Conservation (phyloP, 1,140 invertebrate genomes). For the Geopemphigus sp. region DNA sequence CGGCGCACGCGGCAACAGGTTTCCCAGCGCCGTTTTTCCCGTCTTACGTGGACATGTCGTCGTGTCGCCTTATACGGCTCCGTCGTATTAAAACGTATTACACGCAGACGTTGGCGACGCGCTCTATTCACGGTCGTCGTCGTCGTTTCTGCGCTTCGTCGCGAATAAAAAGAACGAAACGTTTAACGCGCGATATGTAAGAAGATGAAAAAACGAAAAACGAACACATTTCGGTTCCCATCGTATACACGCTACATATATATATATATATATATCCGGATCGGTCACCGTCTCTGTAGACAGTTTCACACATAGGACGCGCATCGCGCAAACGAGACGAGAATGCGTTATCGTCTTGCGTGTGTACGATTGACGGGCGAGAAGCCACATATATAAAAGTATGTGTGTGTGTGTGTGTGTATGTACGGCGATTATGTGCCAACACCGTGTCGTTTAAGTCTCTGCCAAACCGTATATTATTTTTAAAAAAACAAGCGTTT, state of each 20-base stretch:
- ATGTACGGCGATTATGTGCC: slow-evolving; percentile 9
- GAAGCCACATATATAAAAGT: neutral
- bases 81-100: neutral
- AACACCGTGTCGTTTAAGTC: slow-evolving; percentile 43
- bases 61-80: slow-evolving; percentile 4
- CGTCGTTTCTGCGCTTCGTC: no score
- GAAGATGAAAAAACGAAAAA: no score
- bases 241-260: neutral
- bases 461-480: slow-evolving; percentile 35
- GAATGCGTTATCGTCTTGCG: slow-evolving; percentile 16
- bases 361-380: slow-evolving; percentile 39
- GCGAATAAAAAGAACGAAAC: slow-evolving; percentile 6
- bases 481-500: neutral
- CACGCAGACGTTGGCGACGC: no score
- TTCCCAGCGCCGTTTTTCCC: slow-evolving; percentile 11
- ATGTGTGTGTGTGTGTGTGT: neutral
- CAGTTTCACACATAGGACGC: slow-evolving; percentile 35
- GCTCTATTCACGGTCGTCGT: no score
- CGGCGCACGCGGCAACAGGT: slow-evolving; percentile 17
- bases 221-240: slow-evolving; percentile 15
- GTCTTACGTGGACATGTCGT: neutral
- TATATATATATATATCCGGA: neutral
- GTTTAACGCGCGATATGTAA: neutral
- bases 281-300: neutral
- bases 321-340: slow-evolving; percentile 34